phyloP scores from a whole-genome alignment of 2,113 vertebrate species.

The Leucopsar rothschildi region DNA sequence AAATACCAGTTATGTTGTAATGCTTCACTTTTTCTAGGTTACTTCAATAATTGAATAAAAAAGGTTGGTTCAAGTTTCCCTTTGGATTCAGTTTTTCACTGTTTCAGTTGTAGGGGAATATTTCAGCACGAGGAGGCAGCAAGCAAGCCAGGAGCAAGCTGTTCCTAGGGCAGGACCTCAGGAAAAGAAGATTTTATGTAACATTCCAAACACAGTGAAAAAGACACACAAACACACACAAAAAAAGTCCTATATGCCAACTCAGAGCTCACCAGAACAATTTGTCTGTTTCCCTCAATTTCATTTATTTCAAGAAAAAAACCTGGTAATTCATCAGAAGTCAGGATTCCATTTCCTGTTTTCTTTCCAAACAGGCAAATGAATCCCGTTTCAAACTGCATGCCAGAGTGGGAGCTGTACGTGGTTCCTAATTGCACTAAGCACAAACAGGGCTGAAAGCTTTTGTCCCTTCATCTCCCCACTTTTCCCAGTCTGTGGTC shows the following conservation, averaged over 20 bases:
- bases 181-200: neutral
- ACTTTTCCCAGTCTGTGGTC: constrained; percentile 98
- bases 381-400: constrained; percentile 27
- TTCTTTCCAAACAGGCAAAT: constrained; percentile 33
- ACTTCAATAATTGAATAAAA: constrained; percentile 61
- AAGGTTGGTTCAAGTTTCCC: constrained; percentile 49
- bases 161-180: neutral
- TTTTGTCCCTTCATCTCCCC: constrained; percentile 82
- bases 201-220: neutral
- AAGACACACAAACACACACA: neutral
- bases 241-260: neutral
- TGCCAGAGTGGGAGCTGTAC: neutral
- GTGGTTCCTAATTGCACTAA: neutral
- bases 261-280: neutral
- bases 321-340: neutral
- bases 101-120: neutral
- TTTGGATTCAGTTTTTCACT: neutral
- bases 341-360: constrained; percentile 38
- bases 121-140: neutral
- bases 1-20: constrained; percentile 61
- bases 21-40: constrained; percentile 65
- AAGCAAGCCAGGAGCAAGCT: neutral
- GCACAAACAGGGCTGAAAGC: neutral
- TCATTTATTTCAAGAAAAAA: constrained; percentile 67
- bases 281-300: constrained; percentile 11